These are phyloP conservation scores for Peromyscus polionotus DNA, from an alignment of 2,113 vertebrate genomes.

Conservation along the genomic window DNA sequence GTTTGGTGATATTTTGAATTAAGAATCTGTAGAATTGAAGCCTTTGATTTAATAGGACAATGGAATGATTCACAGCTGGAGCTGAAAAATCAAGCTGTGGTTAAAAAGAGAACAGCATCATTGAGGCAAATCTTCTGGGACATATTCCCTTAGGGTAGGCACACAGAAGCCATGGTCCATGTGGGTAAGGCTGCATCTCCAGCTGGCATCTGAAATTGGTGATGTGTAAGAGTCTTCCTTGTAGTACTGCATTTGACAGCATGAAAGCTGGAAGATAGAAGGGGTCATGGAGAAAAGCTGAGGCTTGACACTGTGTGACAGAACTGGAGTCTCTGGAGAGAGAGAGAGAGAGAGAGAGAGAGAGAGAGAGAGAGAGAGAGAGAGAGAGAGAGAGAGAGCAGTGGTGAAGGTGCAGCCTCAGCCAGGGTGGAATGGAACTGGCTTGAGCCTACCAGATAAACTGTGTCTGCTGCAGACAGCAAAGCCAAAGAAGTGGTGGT, in stretches of 20 bases:
- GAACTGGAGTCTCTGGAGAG: background rate
- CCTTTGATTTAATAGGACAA: background rate
- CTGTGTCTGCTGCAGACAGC: background rate
- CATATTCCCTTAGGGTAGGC: background rate
- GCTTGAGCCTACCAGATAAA: background rate
- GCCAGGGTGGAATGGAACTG: background rate
- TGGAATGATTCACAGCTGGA: background rate
- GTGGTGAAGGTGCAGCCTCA: background rate
- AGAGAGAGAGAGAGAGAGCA: background rate
- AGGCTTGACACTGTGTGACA: background rate
- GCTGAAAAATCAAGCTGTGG: background rate
- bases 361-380: background rate
- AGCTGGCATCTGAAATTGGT: background rate
- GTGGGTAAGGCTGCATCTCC: background rate
- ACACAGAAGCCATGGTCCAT: background rate
- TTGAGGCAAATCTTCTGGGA: background rate
- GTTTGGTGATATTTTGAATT: background rate
- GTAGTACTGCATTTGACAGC: background rate
- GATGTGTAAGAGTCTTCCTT: background rate
- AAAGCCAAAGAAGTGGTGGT: background rate
- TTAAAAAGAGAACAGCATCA: background rate
- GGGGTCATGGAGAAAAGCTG: background rate
- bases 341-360: background rate
- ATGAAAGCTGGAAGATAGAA: too few species aligned
- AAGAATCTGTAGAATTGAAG: background rate